Evolutionary conservation across 2,113 vertebrate species (phyloP), one percentile per base, ranked within the genome.

Genomic region (Columba livia): DNA sequence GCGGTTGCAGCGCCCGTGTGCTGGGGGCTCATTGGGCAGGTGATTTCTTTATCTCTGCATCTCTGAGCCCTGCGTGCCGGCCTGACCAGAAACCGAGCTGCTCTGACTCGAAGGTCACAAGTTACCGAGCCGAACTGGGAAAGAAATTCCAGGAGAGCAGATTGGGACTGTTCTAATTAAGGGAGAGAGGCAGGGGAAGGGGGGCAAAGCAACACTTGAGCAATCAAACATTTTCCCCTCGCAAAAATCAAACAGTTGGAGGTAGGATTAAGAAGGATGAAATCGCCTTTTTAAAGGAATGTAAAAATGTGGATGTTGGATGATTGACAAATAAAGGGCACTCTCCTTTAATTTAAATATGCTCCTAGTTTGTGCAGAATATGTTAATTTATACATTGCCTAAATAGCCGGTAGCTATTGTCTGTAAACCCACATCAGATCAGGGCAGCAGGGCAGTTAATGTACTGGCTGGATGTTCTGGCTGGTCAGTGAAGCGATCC

Each of bases 371-470:
- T 92, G 93, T 87, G 92, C 91, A 85, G 96, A 96, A 96, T 94
- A 95, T 97, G 96, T 93, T 97, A 97, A 97, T 97, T 97, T 97
- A 96, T 97, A 94, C 95, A 94, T 96, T 95, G 97, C 94, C 96
- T 96, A 93, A 96, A 96, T 95, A 96, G 97, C 97, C 96, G 81
- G 96, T 97, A 94, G 97, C 96, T 93, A 96, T 97, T 96, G 96
- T 97, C 96, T 97, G 96, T 93, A 97, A 96, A 97, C 94, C 95
- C 96, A 91, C 96, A 97, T 97, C 96, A 95, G 96, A 96, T 97
- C 96, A 97, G 97, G 96, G 96, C 97, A 97, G 96, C 97, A 94
- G 97, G 97, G 97, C 96, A 96, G 96, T 92, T 97, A 97, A 97
- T 97, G 96, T 94, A 97, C 97, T 97, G 96, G 96, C 97, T 96